Evolutionary conservation across 2,888 invertebrate species (phyloP).

Genomic region (Helleia helle): DNA sequence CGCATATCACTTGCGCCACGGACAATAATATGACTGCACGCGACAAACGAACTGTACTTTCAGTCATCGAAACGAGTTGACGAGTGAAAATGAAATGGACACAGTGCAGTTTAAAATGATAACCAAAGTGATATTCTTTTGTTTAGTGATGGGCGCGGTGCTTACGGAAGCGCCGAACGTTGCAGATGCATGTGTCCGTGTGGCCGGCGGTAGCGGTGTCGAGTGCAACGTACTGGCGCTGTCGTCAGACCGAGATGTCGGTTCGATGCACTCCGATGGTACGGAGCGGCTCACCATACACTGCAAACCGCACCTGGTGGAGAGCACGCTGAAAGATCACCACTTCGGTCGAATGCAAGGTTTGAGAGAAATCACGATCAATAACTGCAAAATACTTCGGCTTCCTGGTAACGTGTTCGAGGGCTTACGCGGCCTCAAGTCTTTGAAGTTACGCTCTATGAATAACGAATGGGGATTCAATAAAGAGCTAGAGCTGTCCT

Average conservation of each 20-base stretch:
- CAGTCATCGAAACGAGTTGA: slow-evolving; percentile 49
- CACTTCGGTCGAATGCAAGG: slow-evolving; percentile 83
- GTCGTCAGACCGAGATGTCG: slow-evolving; percentile 78
- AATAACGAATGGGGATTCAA: slow-evolving; percentile 84
- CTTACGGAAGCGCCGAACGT: slow-evolving; percentile 64
- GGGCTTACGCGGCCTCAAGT: slow-evolving; percentile 85
- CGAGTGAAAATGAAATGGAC: slow-evolving; percentile 68
- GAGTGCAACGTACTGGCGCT: slow-evolving; percentile 80
- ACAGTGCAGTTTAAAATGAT: slow-evolving; percentile 68
- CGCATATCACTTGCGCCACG: slow-evolving; percentile 38
- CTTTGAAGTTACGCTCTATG: slow-evolving; percentile 83
- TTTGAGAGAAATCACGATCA: slow-evolving; percentile 83
- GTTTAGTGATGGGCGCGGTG: slow-evolving; percentile 71
- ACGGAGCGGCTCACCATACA: slow-evolving; percentile 82
- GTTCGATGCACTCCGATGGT: slow-evolving; percentile 78
- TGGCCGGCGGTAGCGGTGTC: slow-evolving; percentile 54
- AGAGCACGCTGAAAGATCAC: slow-evolving; percentile 83
- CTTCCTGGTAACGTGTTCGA: slow-evolving; percentile 86
- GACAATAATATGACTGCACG: slow-evolving; percentile 53
- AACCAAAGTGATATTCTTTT: slow-evolving; percentile 67
- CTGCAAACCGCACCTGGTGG: slow-evolving; percentile 75
- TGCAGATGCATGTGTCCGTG: slow-evolving; percentile 60
- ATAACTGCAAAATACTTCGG: slow-evolving; percentile 85
- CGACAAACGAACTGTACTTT: slow-evolving; percentile 38
- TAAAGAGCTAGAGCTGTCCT: slow-evolving; percentile 81